A percentile compares a stretch with the other conserved stretches of the same genome.
Evolutionary conservation across 2,888 invertebrate species (phyloP).

Genomic region (Tiliacea citrago): DNA sequence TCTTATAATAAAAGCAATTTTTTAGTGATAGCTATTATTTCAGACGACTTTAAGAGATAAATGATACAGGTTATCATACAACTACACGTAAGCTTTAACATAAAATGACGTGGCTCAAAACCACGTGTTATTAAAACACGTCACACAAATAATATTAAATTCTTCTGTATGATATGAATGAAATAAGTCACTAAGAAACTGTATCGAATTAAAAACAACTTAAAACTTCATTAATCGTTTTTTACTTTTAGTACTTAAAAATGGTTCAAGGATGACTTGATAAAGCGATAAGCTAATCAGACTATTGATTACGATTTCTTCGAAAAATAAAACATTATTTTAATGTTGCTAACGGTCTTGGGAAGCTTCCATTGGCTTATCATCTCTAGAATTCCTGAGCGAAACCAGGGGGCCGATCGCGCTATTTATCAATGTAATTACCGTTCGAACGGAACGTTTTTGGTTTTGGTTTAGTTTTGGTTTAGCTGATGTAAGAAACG

Average conservation of each 20-base stretch:
- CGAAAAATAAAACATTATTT: constrained; percentile 4
- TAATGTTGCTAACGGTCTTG: constrained; percentile 2
- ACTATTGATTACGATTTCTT: constrained; percentile 4
- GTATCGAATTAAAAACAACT: constrained; percentile 14
- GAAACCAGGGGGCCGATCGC: no score
- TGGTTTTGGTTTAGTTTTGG: no score
- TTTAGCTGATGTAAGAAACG: no score
- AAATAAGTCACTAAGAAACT: constrained; percentile 8
- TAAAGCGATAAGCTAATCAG: constrained; percentile 17
- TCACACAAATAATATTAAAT: not conserved
- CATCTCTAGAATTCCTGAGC: not conserved
- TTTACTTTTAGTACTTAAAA: constrained; percentile 3
- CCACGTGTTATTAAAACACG: constrained; percentile 7
- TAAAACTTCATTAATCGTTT: constrained; percentile 3
- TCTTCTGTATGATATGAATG: not conserved
- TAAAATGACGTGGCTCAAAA: constrained; percentile 9
- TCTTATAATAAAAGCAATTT: not conserved
- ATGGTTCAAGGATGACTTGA: constrained; percentile 13
- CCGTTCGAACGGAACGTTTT: no score
- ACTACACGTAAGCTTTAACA: constrained; percentile 2
- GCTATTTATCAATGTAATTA: no score
- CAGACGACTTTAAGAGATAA: constrained; percentile 2
- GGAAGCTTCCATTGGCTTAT: not conserved
- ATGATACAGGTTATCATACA: constrained; percentile 25
- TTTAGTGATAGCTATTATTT: not conserved